Percentiles rank a stretch among this genome's conserved stretches.
phyloP scores from a whole-genome alignment of 2,113 vertebrate species.

The Clinocottus analis region DNA sequence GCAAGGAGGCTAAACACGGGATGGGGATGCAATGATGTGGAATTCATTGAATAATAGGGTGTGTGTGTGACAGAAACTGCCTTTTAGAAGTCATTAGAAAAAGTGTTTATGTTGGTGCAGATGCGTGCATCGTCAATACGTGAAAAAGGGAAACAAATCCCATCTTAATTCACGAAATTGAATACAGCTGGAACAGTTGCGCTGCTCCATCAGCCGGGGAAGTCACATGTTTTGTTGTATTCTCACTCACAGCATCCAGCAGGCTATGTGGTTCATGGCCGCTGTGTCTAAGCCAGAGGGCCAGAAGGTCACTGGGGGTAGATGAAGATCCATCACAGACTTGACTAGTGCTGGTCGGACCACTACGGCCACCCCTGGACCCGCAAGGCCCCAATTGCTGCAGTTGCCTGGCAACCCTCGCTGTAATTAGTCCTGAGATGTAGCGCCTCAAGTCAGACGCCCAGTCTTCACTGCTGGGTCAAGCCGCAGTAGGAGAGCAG shows the following conservation, averaged over 20 bases:
- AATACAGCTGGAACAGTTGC: background rate
- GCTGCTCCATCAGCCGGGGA: background rate
- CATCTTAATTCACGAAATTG: background rate
- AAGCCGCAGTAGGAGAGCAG: conserved; percentile 65
- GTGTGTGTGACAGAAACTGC: conserved; percentile 35
- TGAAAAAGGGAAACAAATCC: background rate
- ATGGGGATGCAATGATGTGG: conserved; percentile 35
- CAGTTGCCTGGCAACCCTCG: conserved; percentile 88
- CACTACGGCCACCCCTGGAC: conserved; percentile 77
- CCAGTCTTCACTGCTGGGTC: conserved; percentile 74
- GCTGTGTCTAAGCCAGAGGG: conserved; percentile 46
- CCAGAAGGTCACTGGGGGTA: conserved; percentile 61
- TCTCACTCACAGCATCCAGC: conserved; percentile 26
- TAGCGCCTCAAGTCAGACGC: conserved; percentile 76
- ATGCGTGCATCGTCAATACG: background rate
- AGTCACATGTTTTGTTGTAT: background rate
- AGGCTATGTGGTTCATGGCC: conserved; percentile 21
- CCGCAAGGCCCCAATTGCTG: conserved; percentile 72
- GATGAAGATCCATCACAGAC: conserved; percentile 74
- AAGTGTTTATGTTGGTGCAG: conserved; percentile 4
- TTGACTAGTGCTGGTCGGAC: conserved; percentile 68
- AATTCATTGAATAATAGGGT: conserved; percentile 44
- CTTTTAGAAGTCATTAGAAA: conserved; percentile 25
- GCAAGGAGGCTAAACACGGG: conserved; percentile 42
- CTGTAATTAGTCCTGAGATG: conserved; percentile 82